Percentiles rank a stretch among this genome's conserved stretches.
phyloP scores from a whole-genome alignment of 2,113 vertebrate species.

The Alosa alosa region DNA sequence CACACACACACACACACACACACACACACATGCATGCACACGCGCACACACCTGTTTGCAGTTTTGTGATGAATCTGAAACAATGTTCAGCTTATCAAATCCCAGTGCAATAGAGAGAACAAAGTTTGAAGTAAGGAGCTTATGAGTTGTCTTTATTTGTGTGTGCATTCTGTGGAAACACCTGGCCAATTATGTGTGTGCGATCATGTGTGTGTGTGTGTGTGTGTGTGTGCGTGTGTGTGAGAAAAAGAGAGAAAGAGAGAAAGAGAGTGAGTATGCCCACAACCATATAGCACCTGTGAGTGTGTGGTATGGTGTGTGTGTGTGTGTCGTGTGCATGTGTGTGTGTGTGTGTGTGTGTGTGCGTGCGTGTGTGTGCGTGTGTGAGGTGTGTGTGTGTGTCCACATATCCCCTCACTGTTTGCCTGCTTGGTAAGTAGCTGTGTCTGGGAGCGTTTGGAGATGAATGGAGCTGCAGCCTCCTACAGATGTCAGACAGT shows the following conservation, averaged over 20 bases:
- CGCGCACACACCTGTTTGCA: constrained; percentile 7
- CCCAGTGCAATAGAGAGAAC: not conserved
- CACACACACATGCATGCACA: not conserved
- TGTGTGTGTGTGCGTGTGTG: too few species aligned
- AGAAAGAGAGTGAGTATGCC: too few species aligned
- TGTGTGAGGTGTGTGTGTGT: too few species aligned
- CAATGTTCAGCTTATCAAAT: not conserved
- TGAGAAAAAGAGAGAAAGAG: too few species aligned
- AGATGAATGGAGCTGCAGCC: not conserved
- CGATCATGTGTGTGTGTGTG: too few species aligned
- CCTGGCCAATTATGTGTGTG: too few species aligned
- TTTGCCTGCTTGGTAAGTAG: not conserved
- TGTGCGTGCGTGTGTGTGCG: not conserved
- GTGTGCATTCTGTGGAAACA: too few species aligned
- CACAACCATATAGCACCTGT: too few species aligned
- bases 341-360: not conserved
- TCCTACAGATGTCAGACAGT: not conserved
- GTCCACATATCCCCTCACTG: not conserved
- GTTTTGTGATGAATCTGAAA: not conserved
- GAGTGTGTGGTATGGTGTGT: too few species aligned
- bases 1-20: constrained; percentile 16
- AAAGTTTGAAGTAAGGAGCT: not conserved
- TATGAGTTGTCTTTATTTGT: not conserved
- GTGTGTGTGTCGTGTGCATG: too few species aligned
- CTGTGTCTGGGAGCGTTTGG: not conserved